Evolutionary conservation across 1,140 invertebrate genomes (phyloP), one percentile per base, ranked within the genome.

Genomic region (Stegodyphus dumicola): DNA sequence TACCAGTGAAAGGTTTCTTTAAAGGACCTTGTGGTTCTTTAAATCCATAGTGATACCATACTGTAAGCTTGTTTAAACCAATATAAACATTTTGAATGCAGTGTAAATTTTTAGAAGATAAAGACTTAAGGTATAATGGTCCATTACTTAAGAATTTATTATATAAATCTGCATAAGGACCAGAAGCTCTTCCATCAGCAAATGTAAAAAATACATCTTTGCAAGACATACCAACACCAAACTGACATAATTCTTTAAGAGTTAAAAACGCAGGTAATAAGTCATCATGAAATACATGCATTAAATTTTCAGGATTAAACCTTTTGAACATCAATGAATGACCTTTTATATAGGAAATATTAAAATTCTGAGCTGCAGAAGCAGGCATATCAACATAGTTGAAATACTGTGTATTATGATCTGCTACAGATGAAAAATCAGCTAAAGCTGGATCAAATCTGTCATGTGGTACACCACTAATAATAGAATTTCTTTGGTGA

Each of bases 241-340:
- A 18, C 6, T 66, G 6, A 18, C 15, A 89, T 51, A 90, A 52
- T 13, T 88, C 87, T 15, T 88, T 79, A 51, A 92, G 88, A 18
- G 91, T 92, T 48, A 89, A 76, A 88, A 89, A 91, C 7, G 92
- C 75, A 7, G 92, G 92, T 15, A 93, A 77, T 0, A 93, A 83
- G 88, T 93, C 92, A 89, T 93, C 92, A 89, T 93, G 92, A 60
- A 93, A 88, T 54, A 92, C 90, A 90, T 93, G 92, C 92, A 93
- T 93, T 15, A 93, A 88, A 88, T 93, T 93, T 86, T 92, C 92
- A 7, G 92, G 91, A 87, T 93, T 92, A 86, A 93, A 88, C 33
- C 49, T 54, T 65, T 71, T 84, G n/a, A 64, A 71, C 17, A 73
- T 17, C 17, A 85, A n/a, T 11, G 17, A 54, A 60, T 69, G 6